These are phyloP conservation scores for Arbacia lixula DNA, from an alignment of 53 echinoderm and acorn worm genomes.

Conservation along the genomic window DNA sequence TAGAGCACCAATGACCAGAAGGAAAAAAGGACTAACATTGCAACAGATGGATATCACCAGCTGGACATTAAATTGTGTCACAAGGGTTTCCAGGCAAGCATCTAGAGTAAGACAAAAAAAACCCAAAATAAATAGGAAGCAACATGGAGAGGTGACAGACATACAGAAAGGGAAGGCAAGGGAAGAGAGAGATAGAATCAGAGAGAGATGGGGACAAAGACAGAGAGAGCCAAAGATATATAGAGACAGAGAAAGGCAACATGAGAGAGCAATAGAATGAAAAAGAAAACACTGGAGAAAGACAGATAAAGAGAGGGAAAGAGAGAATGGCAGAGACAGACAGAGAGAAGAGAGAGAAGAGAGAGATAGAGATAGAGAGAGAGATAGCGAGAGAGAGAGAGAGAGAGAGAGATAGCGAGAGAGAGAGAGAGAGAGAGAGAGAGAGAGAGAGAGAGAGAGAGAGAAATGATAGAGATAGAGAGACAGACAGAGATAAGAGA, in stretches of 20 bases:
- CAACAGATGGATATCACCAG: no score
- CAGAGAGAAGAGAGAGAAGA: neutral
- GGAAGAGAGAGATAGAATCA: neutral
- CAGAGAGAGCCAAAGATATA: neutral
- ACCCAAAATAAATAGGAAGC: no score
- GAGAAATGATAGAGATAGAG: neutral
- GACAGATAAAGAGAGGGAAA: conserved; percentile 9
- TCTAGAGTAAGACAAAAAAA: neutral
- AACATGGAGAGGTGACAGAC: no score
- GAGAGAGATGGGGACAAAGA: neutral
- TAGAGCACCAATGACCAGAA: no score
- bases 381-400: neutral
- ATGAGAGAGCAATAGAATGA: neutral
- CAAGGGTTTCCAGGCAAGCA: no score
- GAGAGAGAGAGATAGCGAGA: no score
- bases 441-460: neutral
- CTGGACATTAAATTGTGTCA: no score
- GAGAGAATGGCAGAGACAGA: neutral
- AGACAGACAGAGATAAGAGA: no score
- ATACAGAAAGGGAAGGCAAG: no score
- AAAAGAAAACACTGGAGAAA: neutral
- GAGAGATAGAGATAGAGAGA: neutral
- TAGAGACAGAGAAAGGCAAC: neutral
- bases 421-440: neutral
- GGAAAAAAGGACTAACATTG: no score